These are phyloP conservation scores for Podiceps cristatus DNA, from an alignment of 2,113 vertebrate species.

Conservation along the genomic window DNA sequence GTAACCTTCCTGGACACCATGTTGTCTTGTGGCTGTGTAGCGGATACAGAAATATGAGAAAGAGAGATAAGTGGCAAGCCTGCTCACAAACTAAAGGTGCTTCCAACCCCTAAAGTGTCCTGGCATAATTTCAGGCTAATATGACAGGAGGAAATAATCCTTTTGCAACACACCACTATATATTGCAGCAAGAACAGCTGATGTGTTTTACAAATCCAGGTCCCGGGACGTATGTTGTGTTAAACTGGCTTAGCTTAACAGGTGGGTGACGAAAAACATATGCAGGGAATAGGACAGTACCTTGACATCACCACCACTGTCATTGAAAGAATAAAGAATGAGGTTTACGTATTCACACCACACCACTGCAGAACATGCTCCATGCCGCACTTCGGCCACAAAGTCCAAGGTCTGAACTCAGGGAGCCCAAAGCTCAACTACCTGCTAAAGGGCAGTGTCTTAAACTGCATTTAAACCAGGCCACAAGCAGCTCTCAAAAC, in stretches of 20 bases:
- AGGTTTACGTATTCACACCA: background rate
- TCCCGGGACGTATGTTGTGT: background rate
- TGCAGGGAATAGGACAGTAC: background rate
- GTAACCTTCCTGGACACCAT: background rate
- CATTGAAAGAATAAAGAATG: background rate
- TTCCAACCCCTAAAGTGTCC: background rate
- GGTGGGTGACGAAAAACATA: background rate
- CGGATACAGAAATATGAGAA: background rate
- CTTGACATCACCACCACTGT: background rate
- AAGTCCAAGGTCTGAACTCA: background rate
- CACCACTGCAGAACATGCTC: background rate
- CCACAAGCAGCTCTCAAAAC: background rate
- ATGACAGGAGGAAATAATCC: background rate
- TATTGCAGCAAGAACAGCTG: background rate
- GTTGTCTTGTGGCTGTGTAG: background rate
- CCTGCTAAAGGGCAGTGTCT: background rate
- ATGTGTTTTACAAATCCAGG: background rate
- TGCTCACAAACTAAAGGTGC: background rate
- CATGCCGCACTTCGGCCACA: background rate
- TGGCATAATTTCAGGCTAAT: background rate
- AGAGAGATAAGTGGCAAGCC: accelerated
- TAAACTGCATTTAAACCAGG: background rate
- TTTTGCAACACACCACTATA: background rate
- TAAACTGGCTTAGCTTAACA: background rate
- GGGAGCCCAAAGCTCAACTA: background rate